Conservation (phyloP, 2,113 vertebrate genomes). For the Narcine bancroftii region DNA sequence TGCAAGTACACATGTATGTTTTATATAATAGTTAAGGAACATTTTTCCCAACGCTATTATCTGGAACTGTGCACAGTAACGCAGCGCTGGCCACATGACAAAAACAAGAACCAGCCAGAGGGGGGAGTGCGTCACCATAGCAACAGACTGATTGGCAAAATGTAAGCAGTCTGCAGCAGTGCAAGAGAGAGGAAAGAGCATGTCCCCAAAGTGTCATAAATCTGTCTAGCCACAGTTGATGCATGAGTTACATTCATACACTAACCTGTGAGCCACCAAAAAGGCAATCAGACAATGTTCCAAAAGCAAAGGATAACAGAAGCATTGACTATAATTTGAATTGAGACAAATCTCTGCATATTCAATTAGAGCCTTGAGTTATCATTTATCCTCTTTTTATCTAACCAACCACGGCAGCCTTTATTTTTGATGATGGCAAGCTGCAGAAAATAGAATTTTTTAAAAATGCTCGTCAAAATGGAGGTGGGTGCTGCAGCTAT, state of each 20-base stretch:
- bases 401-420: background rate
- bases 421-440: background rate
- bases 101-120: conserved; percentile 67
- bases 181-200: conserved; percentile 84
- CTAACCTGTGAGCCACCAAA: conserved; percentile 73
- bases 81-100: conserved; percentile 73
- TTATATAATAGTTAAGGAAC: background rate
- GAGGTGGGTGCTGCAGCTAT: conserved; percentile 93
- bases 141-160: conserved; percentile 99
- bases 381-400: background rate
- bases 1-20: background rate
- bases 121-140: conserved; percentile 65
- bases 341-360: conserved; percentile 3
- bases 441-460: background rate
- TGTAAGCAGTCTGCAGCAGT: conserved; percentile 88
- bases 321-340: background rate
- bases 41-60: conserved; percentile 22
- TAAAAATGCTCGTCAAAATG: conserved; percentile 87
- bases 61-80: conserved; percentile 51
- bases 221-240: conserved; percentile 88
- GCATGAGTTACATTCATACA: conserved; percentile 87
- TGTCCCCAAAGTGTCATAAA: conserved; percentile 96
- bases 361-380: background rate
- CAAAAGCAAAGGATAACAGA: conserved; percentile 43
- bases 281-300: conserved; percentile 67